Evolutionary conservation across 2,113 vertebrate genomes (phyloP).

Genomic region (Mionectes macconnelli): DNA sequence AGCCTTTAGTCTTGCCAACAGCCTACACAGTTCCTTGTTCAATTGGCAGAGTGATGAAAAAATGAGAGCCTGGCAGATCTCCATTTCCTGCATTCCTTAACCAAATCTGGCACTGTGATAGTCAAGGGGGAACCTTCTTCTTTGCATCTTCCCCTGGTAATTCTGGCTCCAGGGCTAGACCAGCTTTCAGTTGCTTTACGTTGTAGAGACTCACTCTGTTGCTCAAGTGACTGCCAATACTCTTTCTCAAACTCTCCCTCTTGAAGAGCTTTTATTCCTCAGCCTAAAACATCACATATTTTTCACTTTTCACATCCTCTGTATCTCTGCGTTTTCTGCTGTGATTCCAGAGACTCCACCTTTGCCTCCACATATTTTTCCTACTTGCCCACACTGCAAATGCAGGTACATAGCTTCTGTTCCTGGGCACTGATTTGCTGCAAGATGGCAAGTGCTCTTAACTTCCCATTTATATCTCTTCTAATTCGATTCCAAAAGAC

Average conservation of each 20-base stretch:
- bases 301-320: neutral
- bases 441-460: neutral
- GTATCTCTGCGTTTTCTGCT: neutral
- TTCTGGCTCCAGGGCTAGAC: neutral
- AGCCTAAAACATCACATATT: neutral
- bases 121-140: neutral
- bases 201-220: neutral
- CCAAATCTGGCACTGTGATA: neutral
- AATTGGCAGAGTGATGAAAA: neutral
- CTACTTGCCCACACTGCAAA: neutral
- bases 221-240: neutral
- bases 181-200: neutral
- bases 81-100: slow-evolving; percentile 28
- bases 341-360: neutral
- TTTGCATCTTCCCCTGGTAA: neutral
- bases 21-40: neutral
- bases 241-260: neutral
- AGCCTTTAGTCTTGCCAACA: neutral
- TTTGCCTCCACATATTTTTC: neutral
- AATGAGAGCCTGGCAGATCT: neutral
- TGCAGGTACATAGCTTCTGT: neutral
- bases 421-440: neutral
- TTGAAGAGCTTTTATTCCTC: neutral
- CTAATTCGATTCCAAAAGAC: neutral
- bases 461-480: neutral